Evolutionary conservation across 2,113 vertebrate genomes (phyloP).

Genomic region (Hiodon alosoides): DNA sequence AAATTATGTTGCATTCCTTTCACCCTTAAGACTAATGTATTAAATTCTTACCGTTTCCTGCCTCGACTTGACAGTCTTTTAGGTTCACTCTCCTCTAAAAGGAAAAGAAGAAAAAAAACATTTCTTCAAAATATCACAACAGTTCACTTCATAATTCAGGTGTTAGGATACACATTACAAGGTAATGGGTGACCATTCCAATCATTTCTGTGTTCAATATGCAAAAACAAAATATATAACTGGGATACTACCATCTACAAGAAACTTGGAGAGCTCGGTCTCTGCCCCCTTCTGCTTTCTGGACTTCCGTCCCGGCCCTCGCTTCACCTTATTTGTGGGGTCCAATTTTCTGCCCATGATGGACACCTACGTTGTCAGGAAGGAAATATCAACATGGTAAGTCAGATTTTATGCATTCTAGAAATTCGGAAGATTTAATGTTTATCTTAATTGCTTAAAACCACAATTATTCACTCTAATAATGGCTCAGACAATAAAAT

Average conservation of each 20-base stretch:
- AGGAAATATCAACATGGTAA: constrained; percentile 21
- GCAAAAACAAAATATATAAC: not conserved
- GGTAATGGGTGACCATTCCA: not conserved
- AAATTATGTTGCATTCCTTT: not conserved
- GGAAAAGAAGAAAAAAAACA: constrained; percentile 7
- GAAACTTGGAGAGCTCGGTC: constrained; percentile 73
- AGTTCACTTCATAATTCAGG: not conserved
- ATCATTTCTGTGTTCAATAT: not conserved
- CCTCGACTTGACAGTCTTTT: constrained; percentile 79
- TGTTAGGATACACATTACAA: not conserved
- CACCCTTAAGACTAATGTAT: not conserved
- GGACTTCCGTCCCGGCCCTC: constrained; percentile 82
- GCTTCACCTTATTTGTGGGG: constrained; percentile 73
- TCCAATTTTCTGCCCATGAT: constrained; percentile 87
- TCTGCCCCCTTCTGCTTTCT: constrained; percentile 87
- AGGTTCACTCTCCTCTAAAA: constrained; percentile 42
- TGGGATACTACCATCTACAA: constrained; percentile 60
- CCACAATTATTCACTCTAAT: too few relatives aligned
- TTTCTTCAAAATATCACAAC: constrained; percentile 32
- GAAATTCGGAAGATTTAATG: too few relatives aligned
- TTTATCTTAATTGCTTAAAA: too few relatives aligned
- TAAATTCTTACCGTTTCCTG: constrained; percentile 70
- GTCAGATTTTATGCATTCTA: not conserved
- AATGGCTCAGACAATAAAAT: too few relatives aligned
- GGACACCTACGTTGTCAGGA: constrained; percentile 28